Conservation (phyloP, 2,113 vertebrate species). For the Leucopternis melanops region DNA sequence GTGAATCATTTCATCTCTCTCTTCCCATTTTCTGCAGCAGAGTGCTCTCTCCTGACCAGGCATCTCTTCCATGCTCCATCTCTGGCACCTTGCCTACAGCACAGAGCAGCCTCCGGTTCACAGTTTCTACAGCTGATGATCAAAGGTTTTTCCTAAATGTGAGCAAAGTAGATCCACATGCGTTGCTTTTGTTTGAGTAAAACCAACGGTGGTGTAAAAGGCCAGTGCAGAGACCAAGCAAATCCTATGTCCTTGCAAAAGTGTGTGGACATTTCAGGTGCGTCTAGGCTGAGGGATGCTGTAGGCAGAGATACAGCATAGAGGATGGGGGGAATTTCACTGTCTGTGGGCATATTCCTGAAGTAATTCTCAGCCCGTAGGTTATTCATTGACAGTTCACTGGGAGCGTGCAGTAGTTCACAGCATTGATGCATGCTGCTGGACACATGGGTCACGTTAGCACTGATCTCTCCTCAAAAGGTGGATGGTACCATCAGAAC, state of each 20-base stretch:
- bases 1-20: not conserved
- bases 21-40: not conserved
- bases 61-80: not conserved
- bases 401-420: not conserved
- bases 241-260: not conserved
- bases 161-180: not conserved
- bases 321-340: not conserved
- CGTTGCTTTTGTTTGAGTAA: not conserved
- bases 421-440: not conserved
- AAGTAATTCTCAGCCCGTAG: not conserved
- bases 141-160: not conserved
- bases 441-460: not conserved
- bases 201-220: not conserved
- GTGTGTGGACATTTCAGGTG: not conserved
- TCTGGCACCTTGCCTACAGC: not conserved
- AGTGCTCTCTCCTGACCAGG: not conserved
- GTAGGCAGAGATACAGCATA: not conserved
- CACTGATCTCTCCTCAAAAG: not conserved
- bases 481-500: accelerated
- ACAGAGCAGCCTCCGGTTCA: not conserved
- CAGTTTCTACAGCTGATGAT: not conserved
- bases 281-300: not conserved
- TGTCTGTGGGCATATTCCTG: not conserved
- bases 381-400: not conserved
- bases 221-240: not conserved